Conservation (phyloP, 2,113 vertebrate genomes). For the Pygoscelis antarcticus region DNA sequence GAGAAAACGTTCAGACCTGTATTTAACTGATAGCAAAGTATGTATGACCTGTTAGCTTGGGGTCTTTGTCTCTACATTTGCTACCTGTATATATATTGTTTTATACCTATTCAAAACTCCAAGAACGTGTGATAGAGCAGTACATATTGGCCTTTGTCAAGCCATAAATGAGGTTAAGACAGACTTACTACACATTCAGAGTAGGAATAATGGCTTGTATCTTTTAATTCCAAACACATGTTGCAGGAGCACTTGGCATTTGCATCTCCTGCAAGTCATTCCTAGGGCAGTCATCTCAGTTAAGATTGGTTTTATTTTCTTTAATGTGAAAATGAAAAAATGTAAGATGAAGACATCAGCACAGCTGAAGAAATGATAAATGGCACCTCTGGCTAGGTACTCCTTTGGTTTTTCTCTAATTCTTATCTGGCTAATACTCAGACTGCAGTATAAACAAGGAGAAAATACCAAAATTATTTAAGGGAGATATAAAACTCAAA, state of each 20-base stretch:
- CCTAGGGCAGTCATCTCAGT: not conserved
- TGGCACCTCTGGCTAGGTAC: not conserved
- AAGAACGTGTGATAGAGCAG: not conserved
- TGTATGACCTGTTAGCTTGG: not conserved
- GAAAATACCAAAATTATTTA: not conserved
- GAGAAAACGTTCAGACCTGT: not conserved
- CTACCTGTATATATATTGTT: rapidly evolving
- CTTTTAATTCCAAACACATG: not conserved
- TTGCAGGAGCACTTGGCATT: not conserved
- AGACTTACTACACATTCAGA: rapidly evolving
- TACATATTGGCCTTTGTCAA: not conserved
- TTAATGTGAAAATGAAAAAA: not conserved
- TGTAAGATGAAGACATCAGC: not conserved
- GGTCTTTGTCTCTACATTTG: not conserved
- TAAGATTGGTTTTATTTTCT: not conserved
- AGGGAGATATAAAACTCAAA: not conserved
- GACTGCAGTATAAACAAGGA: not conserved
- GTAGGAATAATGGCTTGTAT: not conserved
- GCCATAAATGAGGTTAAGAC: not conserved
- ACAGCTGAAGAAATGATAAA: not conserved
- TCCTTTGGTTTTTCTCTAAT: not conserved
- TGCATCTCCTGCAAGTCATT: not conserved
- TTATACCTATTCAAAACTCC: not conserved
- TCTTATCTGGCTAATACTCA: not conserved
- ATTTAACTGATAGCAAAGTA: not conserved